These are phyloP conservation scores for Plecotus auritus DNA, from an alignment of 2,113 vertebrate genomes.

Conservation along the genomic window DNA sequence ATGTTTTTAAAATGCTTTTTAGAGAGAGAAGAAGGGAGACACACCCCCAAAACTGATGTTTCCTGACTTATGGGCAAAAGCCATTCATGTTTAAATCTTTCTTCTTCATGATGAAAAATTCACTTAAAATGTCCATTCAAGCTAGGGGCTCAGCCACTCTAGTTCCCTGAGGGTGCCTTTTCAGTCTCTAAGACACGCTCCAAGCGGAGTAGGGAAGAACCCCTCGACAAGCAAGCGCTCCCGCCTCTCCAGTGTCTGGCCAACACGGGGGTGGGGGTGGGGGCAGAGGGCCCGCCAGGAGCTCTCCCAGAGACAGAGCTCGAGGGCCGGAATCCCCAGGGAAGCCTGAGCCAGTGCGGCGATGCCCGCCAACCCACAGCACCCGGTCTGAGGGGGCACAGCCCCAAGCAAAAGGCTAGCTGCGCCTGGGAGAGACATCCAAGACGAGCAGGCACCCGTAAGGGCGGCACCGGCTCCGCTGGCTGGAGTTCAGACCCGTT, in stretches of 20 bases:
- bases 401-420: neutral
- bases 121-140: neutral
- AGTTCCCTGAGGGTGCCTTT: neutral
- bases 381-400: neutral
- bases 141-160: neutral
- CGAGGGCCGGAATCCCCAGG: neutral
- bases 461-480: neutral
- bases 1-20: too few species aligned
- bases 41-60: neutral
- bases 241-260: neutral
- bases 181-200: neutral
- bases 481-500: neutral
- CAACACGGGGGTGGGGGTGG: neutral
- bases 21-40: too few species aligned
- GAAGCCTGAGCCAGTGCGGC: neutral
- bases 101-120: neutral
- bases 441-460: neutral
- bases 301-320: neutral
- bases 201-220: neutral
- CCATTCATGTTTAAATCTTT: neutral
- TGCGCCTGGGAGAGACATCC: neutral
- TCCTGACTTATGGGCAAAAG: conserved; percentile 14
- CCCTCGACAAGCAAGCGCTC: neutral
- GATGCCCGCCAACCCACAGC: neutral
- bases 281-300: neutral